Evolutionary conservation across 2,113 vertebrate species (phyloP).

Genomic region (Nanorana parkeri): DNA sequence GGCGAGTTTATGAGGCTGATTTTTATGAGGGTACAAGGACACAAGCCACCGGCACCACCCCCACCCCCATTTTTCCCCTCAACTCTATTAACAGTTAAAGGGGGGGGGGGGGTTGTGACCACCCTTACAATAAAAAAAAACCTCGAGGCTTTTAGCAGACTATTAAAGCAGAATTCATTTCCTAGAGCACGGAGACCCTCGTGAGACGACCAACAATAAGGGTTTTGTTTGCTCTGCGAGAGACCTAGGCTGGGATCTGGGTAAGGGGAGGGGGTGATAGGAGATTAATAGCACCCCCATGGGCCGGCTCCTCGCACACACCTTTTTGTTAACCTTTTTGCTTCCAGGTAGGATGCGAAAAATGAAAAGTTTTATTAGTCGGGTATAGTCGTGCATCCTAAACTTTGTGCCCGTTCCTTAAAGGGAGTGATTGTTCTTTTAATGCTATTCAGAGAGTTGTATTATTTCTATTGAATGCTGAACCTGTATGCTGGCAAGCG

Average conservation of each 20-base stretch:
- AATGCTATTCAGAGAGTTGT: too few relatives aligned
- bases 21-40: constrained; percentile 41
- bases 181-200: constrained; percentile 12
- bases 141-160: constrained; percentile 46
- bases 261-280: constrained; percentile 20
- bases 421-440: too few relatives aligned
- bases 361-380: too few relatives aligned
- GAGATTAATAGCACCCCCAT: constrained; percentile 44
- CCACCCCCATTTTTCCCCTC: neutral
- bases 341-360: neutral
- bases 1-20: constrained; percentile 22
- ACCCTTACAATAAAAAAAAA: constrained; percentile 45
- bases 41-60: constrained; percentile 4
- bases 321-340: constrained; percentile 45
- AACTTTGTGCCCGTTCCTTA: too few relatives aligned
- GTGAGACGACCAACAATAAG: constrained; percentile 30
- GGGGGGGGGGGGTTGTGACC: constrained; percentile 6
- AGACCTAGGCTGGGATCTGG: constrained; percentile 39
- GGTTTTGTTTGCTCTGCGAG: constrained; percentile 29
- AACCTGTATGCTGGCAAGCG: too few relatives aligned
- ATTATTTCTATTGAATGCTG: too few relatives aligned
- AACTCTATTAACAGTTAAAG: neutral
- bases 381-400: too few relatives aligned
- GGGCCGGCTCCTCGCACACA: constrained; percentile 1
- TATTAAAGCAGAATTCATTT: constrained; percentile 45